Evolutionary conservation across 2,888 invertebrate species (phyloP), one percentile per base, ranked within the genome.

Genomic region (Rhodophaea formosa): DNA sequence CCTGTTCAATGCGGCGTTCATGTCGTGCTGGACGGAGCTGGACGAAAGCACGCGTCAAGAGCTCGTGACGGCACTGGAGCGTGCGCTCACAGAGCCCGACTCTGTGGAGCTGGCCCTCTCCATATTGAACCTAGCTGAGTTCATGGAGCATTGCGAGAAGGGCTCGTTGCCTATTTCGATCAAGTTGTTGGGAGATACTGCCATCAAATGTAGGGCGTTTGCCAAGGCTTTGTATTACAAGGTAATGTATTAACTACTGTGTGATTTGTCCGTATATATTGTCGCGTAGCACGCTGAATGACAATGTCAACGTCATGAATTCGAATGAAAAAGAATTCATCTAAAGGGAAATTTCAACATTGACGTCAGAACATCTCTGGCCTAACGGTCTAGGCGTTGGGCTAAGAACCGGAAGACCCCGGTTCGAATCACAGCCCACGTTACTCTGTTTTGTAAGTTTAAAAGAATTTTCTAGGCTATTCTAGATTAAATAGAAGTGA

Each of bases 61-160:
- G 71, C 89, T 99, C 6, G 96, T 98, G 3, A 90, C 93, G 39
- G 96, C 96, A 35, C 86, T 99, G 29, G 96, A 97, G 71, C 95
- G 96, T 72, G 99, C 99, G 0, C 88, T 99, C 12, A 94, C 94
- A 64, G 97, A 97, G 0, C 97, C 97, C 1, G 98, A 98, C 77
- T 94, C 97, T 57, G 97, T 98, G 0, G 99, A 99, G 83, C 95
- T 99, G 29, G 97, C 98, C 0, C 97, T 99, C 70, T 97, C 97
- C 0, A 96, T 99, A 61, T 91, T 99, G 12, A 99, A 99, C 88
- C 90, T 99, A 63, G 99, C 99, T 0, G 99, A 99, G 82, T 99
- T 99, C 75, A 97, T 99, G 96, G 99, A 99, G 75, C 99, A 99
- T 80, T 99, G 99, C 74, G 99, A 99, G 77, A 97, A 97, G 83